Percentiles rank a stretch among this genome's conserved stretches.
Conservation (phyloP, 2,888 invertebrate genomes). For the Acrobasis consociella region DNA sequence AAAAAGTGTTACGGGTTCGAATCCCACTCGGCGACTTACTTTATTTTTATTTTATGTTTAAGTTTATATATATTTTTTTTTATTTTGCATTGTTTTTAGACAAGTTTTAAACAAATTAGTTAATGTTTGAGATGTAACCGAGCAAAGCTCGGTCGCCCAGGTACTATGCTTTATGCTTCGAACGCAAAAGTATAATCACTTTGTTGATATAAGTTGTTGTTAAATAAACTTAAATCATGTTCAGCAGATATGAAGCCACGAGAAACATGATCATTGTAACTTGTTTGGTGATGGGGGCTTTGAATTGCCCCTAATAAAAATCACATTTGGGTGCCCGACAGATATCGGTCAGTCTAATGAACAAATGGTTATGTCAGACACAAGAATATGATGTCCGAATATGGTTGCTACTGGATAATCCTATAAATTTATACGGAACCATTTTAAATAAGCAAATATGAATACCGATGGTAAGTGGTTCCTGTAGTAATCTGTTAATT, state of each 20-base stretch:
- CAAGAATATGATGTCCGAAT: background rate
- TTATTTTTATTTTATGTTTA: no score
- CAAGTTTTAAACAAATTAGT: no score
- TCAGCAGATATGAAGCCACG: slow-evolving; percentile 3
- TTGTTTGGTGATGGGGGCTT: slow-evolving; percentile 71
- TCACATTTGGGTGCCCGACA: slow-evolving; percentile 59
- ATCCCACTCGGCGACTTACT: no score
- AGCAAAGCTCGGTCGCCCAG: no score
- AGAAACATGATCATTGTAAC: slow-evolving; percentile 50
- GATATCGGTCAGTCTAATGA: slow-evolving; percentile 24
- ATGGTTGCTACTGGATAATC: background rate
- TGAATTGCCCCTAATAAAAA: slow-evolving; percentile 73
- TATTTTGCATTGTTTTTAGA: no score
- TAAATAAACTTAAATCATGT: slow-evolving; percentile 35
- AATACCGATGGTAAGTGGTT: no score
- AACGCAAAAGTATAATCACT: background rate
- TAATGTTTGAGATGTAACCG: no score
- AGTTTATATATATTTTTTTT: no score
- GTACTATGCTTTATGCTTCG: no score
- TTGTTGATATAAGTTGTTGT: slow-evolving; percentile 23
- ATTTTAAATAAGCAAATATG: background rate
- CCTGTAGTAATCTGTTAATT: no score
- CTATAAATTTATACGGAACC: background rate
- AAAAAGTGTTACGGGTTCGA: no score
- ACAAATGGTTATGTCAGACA: slow-evolving; percentile 27